Evolutionary conservation across 2,113 vertebrate genomes (phyloP).

Genomic region (Gopherus evgoodei): DNA sequence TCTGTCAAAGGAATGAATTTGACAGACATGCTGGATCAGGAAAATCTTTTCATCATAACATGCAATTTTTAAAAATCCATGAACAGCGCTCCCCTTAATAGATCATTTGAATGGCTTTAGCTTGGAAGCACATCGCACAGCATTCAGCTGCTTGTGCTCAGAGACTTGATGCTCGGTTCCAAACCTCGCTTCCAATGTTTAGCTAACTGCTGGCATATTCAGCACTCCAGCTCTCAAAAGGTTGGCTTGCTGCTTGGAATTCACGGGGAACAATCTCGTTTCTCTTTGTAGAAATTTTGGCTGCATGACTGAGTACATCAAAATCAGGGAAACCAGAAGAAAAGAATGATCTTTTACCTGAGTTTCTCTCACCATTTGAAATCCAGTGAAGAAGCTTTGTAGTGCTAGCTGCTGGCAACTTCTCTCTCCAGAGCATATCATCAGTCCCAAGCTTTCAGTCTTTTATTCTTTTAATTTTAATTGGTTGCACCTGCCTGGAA

Average conservation of each 20-base stretch:
- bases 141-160: background rate
- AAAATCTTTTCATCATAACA: background rate
- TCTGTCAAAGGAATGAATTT: constrained; percentile 5
- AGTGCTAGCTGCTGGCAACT: constrained; percentile 70
- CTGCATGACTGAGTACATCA: constrained; percentile 57
- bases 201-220: constrained; percentile 56
- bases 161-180: constrained; percentile 18
- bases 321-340: constrained; percentile 64
- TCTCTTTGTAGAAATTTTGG: constrained; percentile 68
- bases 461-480: constrained; percentile 75
- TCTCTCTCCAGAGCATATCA: constrained; percentile 62
- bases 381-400: constrained; percentile 69
- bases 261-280: constrained; percentile 40
- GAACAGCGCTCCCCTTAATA: background rate
- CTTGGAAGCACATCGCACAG: background rate
- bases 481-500: constrained; percentile 74
- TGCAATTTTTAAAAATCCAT: background rate
- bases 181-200: constrained; percentile 22
- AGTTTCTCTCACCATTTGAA: constrained; percentile 65
- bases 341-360: constrained; percentile 69
- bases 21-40: background rate
- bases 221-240: constrained; percentile 47
- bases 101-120: background rate
- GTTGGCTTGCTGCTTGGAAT: constrained; percentile 45
- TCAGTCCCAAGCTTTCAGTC: constrained; percentile 46